A percentile compares a stretch with the other conserved stretches of the same genome.
Conservation (phyloP, 2,888 invertebrate genomes). For the Callosobruchus maculatus region DNA sequence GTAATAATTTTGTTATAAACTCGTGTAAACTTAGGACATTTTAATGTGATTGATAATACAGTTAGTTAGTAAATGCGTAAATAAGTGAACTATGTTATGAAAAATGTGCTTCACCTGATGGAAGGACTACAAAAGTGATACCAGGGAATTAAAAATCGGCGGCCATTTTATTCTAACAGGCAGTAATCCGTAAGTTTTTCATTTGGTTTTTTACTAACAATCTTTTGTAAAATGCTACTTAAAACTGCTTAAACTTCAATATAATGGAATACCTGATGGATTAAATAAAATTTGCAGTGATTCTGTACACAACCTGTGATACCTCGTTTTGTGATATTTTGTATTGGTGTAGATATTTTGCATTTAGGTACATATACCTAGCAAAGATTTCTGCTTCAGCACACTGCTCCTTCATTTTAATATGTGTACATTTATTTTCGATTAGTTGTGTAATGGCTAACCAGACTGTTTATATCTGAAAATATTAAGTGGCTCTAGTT, state of each 20-base stretch:
- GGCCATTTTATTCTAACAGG: slow-evolving; percentile 28
- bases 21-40: slow-evolving; percentile 2
- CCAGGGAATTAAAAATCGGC: slow-evolving; percentile 24
- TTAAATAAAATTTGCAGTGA: background rate
- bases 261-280: background rate
- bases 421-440: too few relatives aligned
- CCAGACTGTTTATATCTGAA: too few relatives aligned
- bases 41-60: slow-evolving; percentile 9
- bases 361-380: background rate
- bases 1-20: slow-evolving; percentile 12
- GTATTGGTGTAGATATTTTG: background rate
- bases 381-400: too few relatives aligned
- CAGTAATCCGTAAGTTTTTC: slow-evolving; percentile 34
- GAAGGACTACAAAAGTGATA: slow-evolving; percentile 20
- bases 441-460: too few relatives aligned
- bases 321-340: background rate
- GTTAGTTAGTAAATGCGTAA: background rate
- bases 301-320: background rate
- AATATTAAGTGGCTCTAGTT: background rate
- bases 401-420: background rate
- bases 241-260: background rate
- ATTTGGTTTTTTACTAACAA: slow-evolving; percentile 6
- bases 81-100: slow-evolving; percentile 6
- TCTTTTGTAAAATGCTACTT: background rate
- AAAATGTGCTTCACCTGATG: slow-evolving; percentile 13